Conservation (phyloP, 1,140 invertebrate genomes). For the Grapholita molesta region DNA sequence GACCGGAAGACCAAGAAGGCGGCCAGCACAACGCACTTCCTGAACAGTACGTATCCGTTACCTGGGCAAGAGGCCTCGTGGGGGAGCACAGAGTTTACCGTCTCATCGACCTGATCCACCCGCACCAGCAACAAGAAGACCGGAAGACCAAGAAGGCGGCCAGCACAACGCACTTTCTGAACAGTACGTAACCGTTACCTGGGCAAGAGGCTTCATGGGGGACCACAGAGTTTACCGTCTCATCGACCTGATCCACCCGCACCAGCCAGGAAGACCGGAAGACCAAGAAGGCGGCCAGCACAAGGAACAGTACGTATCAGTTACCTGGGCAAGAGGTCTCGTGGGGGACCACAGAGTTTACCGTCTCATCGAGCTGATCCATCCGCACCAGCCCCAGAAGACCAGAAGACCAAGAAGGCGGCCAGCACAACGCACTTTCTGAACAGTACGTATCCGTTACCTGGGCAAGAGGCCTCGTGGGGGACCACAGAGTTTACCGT, state of each 20-base stretch:
- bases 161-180: slow-evolving; percentile 62
- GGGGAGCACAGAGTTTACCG: slow-evolving; percentile 84
- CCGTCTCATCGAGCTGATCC: slow-evolving; percentile 87
- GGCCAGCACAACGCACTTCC: slow-evolving; percentile 58
- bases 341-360: slow-evolving; percentile 85
- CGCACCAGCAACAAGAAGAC: slow-evolving; percentile 38
- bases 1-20: slow-evolving; percentile 69
- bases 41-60: slow-evolving; percentile 59
- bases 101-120: slow-evolving; percentile 85
- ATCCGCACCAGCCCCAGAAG: too few relatives aligned
- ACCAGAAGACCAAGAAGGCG: too few relatives aligned
- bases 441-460: background rate
- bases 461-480: too few relatives aligned
- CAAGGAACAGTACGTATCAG: slow-evolving; percentile 61
- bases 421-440: slow-evolving; percentile 54
- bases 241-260: slow-evolving; percentile 83
- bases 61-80: slow-evolving; percentile 79
- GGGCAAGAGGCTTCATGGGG: slow-evolving; percentile 80
- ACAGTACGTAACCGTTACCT: slow-evolving; percentile 50
- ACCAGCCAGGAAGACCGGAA: slow-evolving; percentile 55
- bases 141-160: slow-evolving; percentile 67
- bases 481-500: too few relatives aligned
- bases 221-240: slow-evolving; percentile 85
- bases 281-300: slow-evolving; percentile 55
- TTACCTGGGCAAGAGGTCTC: slow-evolving; percentile 69